phyloP scores from a whole-genome alignment of 2,888 invertebrate genomes.

The Idaea dimidiata region DNA sequence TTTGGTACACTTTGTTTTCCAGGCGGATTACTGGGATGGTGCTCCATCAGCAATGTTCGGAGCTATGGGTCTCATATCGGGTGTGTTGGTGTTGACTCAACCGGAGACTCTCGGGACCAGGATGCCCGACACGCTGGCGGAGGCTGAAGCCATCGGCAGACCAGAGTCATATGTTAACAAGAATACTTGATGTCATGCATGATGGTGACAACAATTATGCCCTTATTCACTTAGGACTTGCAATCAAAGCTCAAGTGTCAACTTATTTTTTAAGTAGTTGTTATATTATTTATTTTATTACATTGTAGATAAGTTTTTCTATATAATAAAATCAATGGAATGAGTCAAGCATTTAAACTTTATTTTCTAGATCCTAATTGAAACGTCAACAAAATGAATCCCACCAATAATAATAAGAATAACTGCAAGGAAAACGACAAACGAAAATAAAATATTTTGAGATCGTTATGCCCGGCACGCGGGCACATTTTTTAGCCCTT shows the following conservation, averaged over 20 bases:
- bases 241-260: not conserved
- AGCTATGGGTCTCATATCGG: slow-evolving; percentile 72
- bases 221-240: not conserved
- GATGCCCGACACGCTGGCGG: slow-evolving; percentile 82
- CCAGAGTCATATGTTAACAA: slow-evolving; percentile 14
- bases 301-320: not conserved
- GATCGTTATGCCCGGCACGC: too few relatives aligned
- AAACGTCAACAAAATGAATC: not conserved
- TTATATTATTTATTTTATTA: not conserved
- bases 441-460: too few relatives aligned
- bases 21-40: slow-evolving; percentile 58
- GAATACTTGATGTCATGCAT: not conserved
- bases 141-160: slow-evolving; percentile 71
- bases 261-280: not conserved
- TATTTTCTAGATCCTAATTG: not conserved
- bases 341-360: not conserved
- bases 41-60: slow-evolving; percentile 80
- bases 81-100: slow-evolving; percentile 79
- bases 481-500: too few relatives aligned
- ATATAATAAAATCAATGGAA: not conserved
- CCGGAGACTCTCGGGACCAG: slow-evolving; percentile 82
- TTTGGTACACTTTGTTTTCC: slow-evolving; percentile 22
- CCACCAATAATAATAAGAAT: not conserved
- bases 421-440: too few relatives aligned
- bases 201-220: not conserved